These are phyloP conservation scores for Plotosus lineatus DNA, from an alignment of 2,113 vertebrate genomes.

Conservation along the genomic window DNA sequence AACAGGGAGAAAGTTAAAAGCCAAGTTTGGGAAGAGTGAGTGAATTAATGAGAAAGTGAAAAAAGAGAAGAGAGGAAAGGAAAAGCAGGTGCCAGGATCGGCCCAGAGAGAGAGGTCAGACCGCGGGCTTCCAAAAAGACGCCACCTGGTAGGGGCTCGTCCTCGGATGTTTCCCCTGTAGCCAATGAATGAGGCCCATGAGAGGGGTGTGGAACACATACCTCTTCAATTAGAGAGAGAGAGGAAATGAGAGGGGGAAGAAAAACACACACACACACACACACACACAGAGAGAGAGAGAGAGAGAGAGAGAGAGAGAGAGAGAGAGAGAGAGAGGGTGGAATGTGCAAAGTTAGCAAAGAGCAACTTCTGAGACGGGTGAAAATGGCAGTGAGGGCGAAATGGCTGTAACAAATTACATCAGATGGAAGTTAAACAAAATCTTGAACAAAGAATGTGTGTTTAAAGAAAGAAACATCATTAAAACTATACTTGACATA, in stretches of 20 bases:
- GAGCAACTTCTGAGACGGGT: constrained; percentile 9
- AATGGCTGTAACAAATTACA: background rate
- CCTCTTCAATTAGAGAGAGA: constrained; percentile 56
- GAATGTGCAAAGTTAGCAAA: constrained; percentile 23
- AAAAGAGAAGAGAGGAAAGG: background rate
- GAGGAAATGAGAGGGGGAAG: constrained; percentile 9
- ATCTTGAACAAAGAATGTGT: background rate
- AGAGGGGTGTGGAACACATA: constrained; percentile 58
- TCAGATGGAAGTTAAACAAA: background rate
- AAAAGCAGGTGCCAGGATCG: constrained; percentile 49
- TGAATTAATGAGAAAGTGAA: background rate
- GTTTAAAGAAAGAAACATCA: background rate
- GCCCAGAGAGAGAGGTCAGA: constrained; percentile 38
- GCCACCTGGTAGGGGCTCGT: constrained; percentile 50
- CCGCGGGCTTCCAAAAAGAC: constrained; percentile 43
- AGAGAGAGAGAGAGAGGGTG: background rate
- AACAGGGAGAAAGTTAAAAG: constrained; percentile 6
- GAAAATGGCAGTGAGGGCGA: background rate
- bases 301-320: background rate
- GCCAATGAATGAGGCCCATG: constrained; percentile 51
- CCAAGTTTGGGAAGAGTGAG: constrained; percentile 26
- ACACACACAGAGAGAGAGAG: background rate
- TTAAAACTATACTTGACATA: too few relatives aligned
- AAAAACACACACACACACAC: constrained; percentile 4
- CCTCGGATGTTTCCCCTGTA: constrained; percentile 51